Percentiles rank a stretch among this genome's conserved stretches.
Conservation (phyloP, 2,888 invertebrate genomes). For the Plagiodera versicolora region DNA sequence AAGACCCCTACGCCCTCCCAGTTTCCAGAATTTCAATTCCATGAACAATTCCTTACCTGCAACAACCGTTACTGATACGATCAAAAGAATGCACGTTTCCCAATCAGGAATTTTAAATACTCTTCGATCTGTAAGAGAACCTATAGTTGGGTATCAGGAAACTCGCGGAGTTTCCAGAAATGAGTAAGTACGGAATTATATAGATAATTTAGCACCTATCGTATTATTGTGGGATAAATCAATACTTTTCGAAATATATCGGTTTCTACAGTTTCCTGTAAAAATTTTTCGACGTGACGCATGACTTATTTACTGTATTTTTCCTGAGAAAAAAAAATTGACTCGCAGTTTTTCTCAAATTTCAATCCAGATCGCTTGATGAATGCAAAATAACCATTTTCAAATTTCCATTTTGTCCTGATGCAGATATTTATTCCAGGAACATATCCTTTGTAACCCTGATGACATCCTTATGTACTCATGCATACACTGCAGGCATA, state of each 20-base stretch:
- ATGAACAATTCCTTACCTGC: background rate
- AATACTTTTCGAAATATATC: too few relatives aligned
- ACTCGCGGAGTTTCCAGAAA: slow-evolving; percentile 44
- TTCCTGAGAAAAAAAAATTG: background rate
- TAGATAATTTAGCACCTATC: too few relatives aligned
- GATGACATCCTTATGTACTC: slow-evolving; percentile 44
- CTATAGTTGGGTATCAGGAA: slow-evolving; percentile 50
- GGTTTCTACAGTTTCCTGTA: too few relatives aligned
- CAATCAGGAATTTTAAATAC: slow-evolving; percentile 32
- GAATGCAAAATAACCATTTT: too few relatives aligned
- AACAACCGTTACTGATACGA: background rate
- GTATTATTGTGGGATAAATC: too few relatives aligned
- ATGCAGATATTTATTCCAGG: slow-evolving; percentile 39
- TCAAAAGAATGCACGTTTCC: slow-evolving; percentile 24
- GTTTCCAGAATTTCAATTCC: background rate
- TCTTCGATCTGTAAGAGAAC: slow-evolving; percentile 42
- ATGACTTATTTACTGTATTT: too few relatives aligned
- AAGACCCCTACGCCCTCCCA: background rate
- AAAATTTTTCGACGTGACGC: too few relatives aligned
- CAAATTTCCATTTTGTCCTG: background rate
- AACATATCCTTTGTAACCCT: slow-evolving; percentile 46
- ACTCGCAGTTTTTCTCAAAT: background rate
- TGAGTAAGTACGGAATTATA: too few relatives aligned
- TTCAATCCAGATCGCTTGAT: too few relatives aligned
- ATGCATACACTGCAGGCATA: slow-evolving; percentile 46